Evolutionary conservation across 1,140 invertebrate genomes (phyloP), one percentile per base, ranked within the genome.

Genomic region (Sinella curviseta): DNA sequence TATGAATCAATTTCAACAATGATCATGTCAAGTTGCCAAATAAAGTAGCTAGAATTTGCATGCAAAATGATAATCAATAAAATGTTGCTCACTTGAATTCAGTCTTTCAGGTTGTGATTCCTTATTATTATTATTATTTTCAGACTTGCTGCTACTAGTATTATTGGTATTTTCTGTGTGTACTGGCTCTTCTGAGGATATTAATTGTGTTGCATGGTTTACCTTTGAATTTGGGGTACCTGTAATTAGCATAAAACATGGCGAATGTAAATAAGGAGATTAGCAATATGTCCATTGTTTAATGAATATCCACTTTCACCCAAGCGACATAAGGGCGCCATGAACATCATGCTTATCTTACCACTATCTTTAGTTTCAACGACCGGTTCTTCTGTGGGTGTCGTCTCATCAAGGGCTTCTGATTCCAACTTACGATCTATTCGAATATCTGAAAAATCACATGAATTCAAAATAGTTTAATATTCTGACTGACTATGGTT

Each of bases 391-490:
- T 60, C 24, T 3, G 24, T 26, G 8, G 57, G 24, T 16, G 14
- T 26, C 3, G 8, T 70, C 12, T 70, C 65, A 12, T 33, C 65
- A 2, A 70, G 24, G 31, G 65, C 12, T 12, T 70, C 28, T 3
- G 28, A 8, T 33, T 70, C 65, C 30, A 70, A 31, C 31, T 70
- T 70, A 8, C 65, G 2, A 33, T 70, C 65, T 4, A 70, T 70
- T n/a, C 31, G 26, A 31, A 70, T 70, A 70, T 70, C 65, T 70
- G 65, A 8, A 60, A 60, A 16, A 60, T 26, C 4, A 60, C 8
- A 26, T 60, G 57, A 60, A 60, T 60, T n/a, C 57, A 60, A 60
- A 48, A 48, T 8, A 48, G 4, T 67, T 67, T n/a, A n/a, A n/a
- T n/a, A n/a, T n/a, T n/a, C n/a, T n/a, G n/a, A n/a, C n/a, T n/a